A percentile compares a stretch with the other conserved stretches of the same genome.
Evolutionary conservation across 2,113 vertebrate species (phyloP).

Genomic region (Cariama cristata): DNA sequence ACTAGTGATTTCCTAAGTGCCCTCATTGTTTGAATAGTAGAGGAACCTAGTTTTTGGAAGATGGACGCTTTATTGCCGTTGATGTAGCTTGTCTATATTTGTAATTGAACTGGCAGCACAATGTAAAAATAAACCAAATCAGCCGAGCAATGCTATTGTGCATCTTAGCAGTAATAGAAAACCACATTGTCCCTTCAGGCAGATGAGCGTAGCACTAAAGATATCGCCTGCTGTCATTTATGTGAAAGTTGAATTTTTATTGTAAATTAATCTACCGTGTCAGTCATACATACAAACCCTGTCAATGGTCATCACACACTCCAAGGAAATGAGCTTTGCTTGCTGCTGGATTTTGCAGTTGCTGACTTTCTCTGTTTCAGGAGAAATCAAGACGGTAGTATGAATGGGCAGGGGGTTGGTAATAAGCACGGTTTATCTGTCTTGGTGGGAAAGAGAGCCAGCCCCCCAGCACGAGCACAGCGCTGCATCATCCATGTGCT

Average conservation of each 20-base stretch:
- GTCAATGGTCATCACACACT: neutral
- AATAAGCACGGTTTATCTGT: neutral
- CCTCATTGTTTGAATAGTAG: neutral
- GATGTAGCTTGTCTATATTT: neutral
- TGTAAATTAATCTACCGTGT: conserved; percentile 10
- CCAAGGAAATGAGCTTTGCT: neutral
- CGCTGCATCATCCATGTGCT: neutral
- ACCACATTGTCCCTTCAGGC: neutral
- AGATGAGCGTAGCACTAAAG: neutral
- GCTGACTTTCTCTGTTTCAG: neutral
- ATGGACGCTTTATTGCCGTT: neutral
- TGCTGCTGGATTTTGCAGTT: neutral
- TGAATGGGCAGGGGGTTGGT: neutral
- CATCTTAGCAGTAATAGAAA: conserved; percentile 13
- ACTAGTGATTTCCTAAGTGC: neutral
- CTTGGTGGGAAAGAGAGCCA: neutral
- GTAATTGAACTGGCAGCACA: neutral
- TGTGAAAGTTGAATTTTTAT: conserved; percentile 2
- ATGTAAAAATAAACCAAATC: conserved; percentile 9
- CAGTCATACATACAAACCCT: neutral
- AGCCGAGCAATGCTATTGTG: neutral
- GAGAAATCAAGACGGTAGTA: neutral
- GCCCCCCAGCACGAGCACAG: fast-evolving
- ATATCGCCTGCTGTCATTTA: neutral
- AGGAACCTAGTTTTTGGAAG: neutral